Evolutionary conservation across 2,888 invertebrate species (phyloP).

Genomic region (Drosophila neonasuta): DNA sequence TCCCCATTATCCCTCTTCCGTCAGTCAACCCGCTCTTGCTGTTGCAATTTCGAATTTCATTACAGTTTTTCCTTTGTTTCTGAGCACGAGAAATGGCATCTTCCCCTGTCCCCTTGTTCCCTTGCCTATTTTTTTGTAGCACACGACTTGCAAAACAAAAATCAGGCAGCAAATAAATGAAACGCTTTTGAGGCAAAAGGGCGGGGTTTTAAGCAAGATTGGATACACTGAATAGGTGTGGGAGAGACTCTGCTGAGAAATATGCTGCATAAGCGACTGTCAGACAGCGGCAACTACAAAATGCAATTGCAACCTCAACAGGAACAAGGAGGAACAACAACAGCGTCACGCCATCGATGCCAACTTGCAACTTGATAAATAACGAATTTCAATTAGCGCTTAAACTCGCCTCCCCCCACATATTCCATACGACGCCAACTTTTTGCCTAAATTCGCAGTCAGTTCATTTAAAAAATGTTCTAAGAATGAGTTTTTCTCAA

Average conservation of each 20-base stretch:
- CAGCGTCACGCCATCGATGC: slow-evolving; percentile 34
- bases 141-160: slow-evolving; percentile 21
- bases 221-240: slow-evolving; percentile 7
- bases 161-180: slow-evolving; percentile 41
- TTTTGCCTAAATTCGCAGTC: not conserved
- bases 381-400: slow-evolving; percentile 69
- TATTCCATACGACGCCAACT: slow-evolving; percentile 10
- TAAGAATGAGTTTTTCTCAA: not conserved
- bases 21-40: slow-evolving; percentile 6
- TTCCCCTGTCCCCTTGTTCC: not conserved
- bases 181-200: slow-evolving; percentile 20
- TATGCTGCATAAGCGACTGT: slow-evolving; percentile 41
- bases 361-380: slow-evolving; percentile 58
- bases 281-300: slow-evolving; percentile 22
- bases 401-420: slow-evolving; percentile 22
- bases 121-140: not conserved
- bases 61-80: slow-evolving; percentile 67
- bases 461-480: not conserved
- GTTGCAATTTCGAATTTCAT: slow-evolving; percentile 69
- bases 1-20: not conserved
- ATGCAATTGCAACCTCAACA: slow-evolving; percentile 17
- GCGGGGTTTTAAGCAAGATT: slow-evolving; percentile 4
- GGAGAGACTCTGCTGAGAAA: slow-evolving; percentile 5
- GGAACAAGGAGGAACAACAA: not conserved
- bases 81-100: slow-evolving; percentile 49